Base-by-base conservation (phyloP, 2,113 vertebrate genomes). In the Tupaia chinensis region DNA sequence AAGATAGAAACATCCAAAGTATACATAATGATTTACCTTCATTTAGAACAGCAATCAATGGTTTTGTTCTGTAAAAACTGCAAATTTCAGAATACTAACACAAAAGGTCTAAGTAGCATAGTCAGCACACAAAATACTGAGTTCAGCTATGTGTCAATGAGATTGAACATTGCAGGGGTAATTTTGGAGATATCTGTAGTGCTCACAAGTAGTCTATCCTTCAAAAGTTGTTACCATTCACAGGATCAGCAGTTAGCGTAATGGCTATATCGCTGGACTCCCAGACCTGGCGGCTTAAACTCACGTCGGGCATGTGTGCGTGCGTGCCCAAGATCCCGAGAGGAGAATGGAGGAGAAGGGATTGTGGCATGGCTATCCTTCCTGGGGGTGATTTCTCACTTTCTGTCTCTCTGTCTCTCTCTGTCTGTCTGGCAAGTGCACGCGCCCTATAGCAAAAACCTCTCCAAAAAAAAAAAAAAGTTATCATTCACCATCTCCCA, bases 21-120 rank as follows among this genome's bases (percentile, higher is more conserved):
- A 56, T 94, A 73, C 72, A n/a, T 34, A 88, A 91, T 92, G 83
- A 85, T 16, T 27, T 66, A 89, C 14, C 77, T 76, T 82, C 23
- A 29, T 86, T 94, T 92, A 90, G 60, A 96, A 96, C 96, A 92
- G 87, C 80, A 93, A 93, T 81, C 82, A 66, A 69, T 91, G 56
- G 16, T 95, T 96, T 95, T 94, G 76, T 89, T 82, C 80, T 89
- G 22, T 86, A 92, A 96, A 93, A 94, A 79, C 61, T 73, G 61
- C 29, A 94, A 82, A 89, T 88, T 91, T 94, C 34, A 76, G 32
- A 54, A 20, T 92, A 81, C n/a, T 66, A 93, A 90, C 29, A 34
- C n/a, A 70, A 88, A 93, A 87, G 65, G 88, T 63, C 9, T 34
- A 92, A 77, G 53, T 54, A 90, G 82, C 34, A 70, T 19, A 90